Evolutionary conservation across 2,113 vertebrate species (phyloP), one percentile per base, ranked within the genome.

Genomic region (Blennius ocellaris): DNA sequence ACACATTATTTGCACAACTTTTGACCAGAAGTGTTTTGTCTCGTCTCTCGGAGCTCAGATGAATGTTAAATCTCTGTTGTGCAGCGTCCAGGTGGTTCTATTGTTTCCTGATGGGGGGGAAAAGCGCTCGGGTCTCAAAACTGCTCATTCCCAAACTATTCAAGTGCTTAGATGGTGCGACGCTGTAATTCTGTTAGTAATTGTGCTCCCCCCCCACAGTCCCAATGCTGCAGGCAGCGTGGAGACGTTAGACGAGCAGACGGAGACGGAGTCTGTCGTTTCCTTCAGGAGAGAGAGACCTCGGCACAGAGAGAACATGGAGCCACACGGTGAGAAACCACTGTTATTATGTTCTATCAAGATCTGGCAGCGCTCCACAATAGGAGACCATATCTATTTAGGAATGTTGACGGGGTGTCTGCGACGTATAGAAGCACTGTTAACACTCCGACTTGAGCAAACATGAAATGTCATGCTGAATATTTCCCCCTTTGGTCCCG

Each of bases 231-330:
- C 94, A 0, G 95, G 95, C 84, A 97, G 96, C 30, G 94, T 94
- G 65, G 96, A 97, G 86, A 96, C 95, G 36, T 73, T 96, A 89
- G 96, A 97, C 62, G 95, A 96, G 5, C 95, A 96, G 87, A 96
- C 96, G 0, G 96, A 97, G 76, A 96, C 95, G 0, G 96, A 97
- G 88, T 97, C 96, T 1, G 95, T 97, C 0, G 94, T 96, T 65
- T 96, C 95, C 2, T 89, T 96, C 80, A 89, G 96, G 77, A 94
- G 95, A 68, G 96, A 97, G 69, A 88, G 95, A 6, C 94, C 95
- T 12, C 93, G 95, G 3, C 92, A 95, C 89, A 91, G 95, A 88
- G 96, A 96, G 73, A 88, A 78, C 93, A 84, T 90, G 74, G 96
- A 96, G 78, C 94, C 88, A 44, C 95, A 94, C 1, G 95, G 96